A percentile compares a stretch with the other conserved stretches of the same genome.
phyloP scores from a whole-genome alignment of 2,888 invertebrate genomes.

The Celastrina argiolus region DNA sequence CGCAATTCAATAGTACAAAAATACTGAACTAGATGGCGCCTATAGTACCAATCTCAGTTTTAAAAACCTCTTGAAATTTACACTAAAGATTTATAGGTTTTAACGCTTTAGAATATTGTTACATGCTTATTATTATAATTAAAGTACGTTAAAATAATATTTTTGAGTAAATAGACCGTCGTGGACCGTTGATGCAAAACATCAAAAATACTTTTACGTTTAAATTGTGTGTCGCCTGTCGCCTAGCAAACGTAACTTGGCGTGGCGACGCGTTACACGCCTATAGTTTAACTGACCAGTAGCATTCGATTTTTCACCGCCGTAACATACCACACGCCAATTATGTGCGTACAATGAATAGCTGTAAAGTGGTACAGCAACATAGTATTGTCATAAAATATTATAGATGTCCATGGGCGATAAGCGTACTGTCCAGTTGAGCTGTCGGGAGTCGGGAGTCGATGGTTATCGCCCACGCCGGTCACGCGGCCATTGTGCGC shows the following conservation, averaged over 20 bases:
- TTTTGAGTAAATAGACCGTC: no score
- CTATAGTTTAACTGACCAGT: neutral
- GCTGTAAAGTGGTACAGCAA: constrained; percentile 7
- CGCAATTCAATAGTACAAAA: constrained; percentile 12
- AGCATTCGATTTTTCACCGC: neutral
- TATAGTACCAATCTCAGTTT: neutral
- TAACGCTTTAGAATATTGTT: no score
- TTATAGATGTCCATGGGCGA: constrained; percentile 24
- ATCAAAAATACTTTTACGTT: no score
- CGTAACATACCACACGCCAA: neutral
- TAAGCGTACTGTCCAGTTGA: constrained; percentile 25
- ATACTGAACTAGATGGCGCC: constrained; percentile 46
- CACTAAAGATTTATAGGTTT: no score
- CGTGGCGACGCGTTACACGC: neutral
- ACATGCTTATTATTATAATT: no score
- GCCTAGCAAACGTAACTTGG: neutral
- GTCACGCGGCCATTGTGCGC: constrained; percentile 68
- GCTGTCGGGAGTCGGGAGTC: constrained; percentile 30
- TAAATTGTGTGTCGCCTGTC: no score
- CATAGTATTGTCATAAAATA: constrained; percentile 20
- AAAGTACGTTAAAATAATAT: neutral
- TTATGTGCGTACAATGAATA: neutral
- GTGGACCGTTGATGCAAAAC: no score
- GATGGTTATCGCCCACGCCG: constrained; percentile 58
- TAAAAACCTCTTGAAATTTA: no score